Percentiles rank a stretch among this genome's conserved stretches.
Evolutionary conservation across 2,888 invertebrate species (phyloP).

Genomic region (Stomorhina lunata): DNA sequence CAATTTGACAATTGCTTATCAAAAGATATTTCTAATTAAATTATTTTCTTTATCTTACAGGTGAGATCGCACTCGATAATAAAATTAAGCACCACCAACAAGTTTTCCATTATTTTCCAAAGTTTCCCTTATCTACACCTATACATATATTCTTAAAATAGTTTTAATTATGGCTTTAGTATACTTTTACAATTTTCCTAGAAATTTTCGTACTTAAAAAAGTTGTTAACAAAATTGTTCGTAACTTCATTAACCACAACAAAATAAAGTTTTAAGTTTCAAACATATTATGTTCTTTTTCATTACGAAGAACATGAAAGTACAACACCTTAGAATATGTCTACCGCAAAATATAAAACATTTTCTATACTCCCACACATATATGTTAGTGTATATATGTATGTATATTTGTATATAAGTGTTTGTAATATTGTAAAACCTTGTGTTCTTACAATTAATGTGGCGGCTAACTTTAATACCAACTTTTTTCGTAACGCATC

Average conservation of each 20-base stretch:
- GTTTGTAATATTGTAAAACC: no score
- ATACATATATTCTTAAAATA: not conserved
- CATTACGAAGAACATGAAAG: not conserved
- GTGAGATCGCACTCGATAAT: not conserved
- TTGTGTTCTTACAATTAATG: conserved; percentile 48
- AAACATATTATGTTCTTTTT: not conserved
- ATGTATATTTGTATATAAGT: no score
- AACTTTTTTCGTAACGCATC: conserved; percentile 21
- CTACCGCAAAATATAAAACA: not conserved
- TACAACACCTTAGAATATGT: conserved; percentile 15
- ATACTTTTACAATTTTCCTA: not conserved
- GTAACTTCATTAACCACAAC: conserved; percentile 16
- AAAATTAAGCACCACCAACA: not conserved
- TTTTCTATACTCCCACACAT: not conserved
- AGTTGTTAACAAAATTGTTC: not conserved
- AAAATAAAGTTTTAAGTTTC: conserved; percentile 17
- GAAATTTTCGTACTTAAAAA: not conserved
- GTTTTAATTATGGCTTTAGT: not conserved
- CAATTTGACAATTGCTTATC: no score
- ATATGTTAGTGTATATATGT: no score
- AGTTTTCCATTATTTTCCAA: no score
- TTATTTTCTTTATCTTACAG: no score
- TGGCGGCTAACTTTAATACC: conserved; percentile 45
- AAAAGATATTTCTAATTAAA: no score
- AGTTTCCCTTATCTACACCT: not conserved